A percentile compares a stretch with the other conserved stretches of the same genome.
phyloP scores from a whole-genome alignment of 2,113 vertebrate species.

The Mola mola region DNA sequence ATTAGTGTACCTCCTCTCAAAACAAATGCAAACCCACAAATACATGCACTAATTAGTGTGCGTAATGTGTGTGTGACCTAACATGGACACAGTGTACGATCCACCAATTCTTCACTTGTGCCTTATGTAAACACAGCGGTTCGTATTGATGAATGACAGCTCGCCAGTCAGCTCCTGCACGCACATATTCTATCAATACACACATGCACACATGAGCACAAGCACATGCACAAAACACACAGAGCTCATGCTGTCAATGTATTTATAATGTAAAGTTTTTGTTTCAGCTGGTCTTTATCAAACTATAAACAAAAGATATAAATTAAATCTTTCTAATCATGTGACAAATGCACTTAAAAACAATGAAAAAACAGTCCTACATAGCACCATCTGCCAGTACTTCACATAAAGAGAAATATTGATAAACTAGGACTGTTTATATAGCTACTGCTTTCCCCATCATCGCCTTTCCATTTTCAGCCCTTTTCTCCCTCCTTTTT shows the following conservation, averaged over 20 bases:
- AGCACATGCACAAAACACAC: not conserved
- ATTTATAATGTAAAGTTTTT: not conserved
- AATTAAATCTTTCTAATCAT: not conserved
- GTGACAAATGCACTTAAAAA: not conserved
- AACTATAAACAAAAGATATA: not conserved
- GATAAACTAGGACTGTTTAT: not conserved
- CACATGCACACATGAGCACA: constrained; percentile 17
- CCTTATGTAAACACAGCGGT: constrained; percentile 37
- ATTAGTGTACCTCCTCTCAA: too few relatives aligned
- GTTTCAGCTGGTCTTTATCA: not conserved
- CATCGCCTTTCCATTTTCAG: too few relatives aligned
- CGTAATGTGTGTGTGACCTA: not conserved
- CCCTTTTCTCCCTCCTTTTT: not conserved
- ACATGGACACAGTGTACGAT: not conserved
- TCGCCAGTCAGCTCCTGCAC: constrained; percentile 21
- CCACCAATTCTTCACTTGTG: constrained; percentile 15
- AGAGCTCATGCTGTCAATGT: not conserved
- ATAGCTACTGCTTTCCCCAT: not conserved
- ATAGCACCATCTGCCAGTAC: not conserved
- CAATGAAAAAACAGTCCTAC: not conserved
- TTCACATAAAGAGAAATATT: constrained; percentile 31
- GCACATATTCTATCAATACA: constrained; percentile 29
- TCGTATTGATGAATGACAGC: constrained; percentile 31
- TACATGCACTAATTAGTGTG: too few relatives aligned
- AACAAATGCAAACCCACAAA: too few relatives aligned